These are phyloP conservation scores for Nipponia nippon DNA, from an alignment of 2,113 vertebrate genomes.

Conservation along the genomic window DNA sequence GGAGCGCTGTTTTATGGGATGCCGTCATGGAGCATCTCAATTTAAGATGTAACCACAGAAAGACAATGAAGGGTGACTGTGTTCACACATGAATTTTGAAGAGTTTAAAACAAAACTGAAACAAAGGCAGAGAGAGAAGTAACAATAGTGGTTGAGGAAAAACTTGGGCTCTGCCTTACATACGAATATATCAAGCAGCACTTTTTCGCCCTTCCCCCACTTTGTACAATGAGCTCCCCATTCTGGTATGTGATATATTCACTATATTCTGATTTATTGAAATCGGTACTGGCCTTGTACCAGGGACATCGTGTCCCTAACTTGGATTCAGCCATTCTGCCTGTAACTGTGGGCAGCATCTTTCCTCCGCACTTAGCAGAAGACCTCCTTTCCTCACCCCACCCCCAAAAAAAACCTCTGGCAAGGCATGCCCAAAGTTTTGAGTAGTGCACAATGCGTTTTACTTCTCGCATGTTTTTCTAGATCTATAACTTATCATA, in stretches of 20 bases:
- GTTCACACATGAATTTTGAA: background rate
- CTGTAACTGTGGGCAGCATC: background rate
- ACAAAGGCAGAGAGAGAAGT: background rate
- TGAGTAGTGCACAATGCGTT: background rate
- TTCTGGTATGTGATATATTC: background rate
- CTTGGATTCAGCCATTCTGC: background rate
- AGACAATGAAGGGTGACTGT: background rate
- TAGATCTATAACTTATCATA: background rate
- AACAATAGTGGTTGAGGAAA: background rate
- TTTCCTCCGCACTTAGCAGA: background rate
- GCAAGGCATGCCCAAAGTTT: background rate
- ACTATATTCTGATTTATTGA: background rate
- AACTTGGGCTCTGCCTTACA: background rate
- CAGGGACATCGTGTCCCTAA: background rate
- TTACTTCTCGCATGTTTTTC: background rate
- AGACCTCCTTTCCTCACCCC: background rate
- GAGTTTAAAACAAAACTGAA: background rate
- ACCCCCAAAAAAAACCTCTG: background rate
- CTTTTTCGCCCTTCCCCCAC: background rate
- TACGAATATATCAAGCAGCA: background rate
- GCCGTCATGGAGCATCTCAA: background rate
- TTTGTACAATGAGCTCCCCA: background rate
- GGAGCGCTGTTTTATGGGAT: rapidly evolving
- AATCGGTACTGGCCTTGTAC: background rate
- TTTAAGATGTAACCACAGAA: background rate